Conservation (phyloP, 2,888 invertebrate species). For the Epinotia bilunana region DNA sequence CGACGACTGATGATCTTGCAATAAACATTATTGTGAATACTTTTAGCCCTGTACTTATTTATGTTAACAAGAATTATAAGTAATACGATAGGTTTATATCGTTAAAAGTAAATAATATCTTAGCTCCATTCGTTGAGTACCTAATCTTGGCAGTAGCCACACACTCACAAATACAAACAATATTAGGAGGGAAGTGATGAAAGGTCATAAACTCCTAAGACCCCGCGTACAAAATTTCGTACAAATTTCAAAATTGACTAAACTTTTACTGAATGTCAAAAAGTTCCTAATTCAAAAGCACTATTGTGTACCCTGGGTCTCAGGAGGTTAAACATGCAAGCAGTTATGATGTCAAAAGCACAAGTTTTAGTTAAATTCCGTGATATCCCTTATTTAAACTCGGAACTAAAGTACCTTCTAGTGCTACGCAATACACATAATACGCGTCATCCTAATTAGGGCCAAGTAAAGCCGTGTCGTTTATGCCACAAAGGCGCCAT, state of each 20-base stretch:
- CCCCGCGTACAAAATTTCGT: too few relatives aligned
- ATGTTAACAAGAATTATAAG: background rate
- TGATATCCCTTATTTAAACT: background rate
- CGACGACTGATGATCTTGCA: background rate
- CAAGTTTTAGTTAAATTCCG: background rate
- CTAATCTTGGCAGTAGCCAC: background rate
- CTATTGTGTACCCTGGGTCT: too few relatives aligned
- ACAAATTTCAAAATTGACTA: too few relatives aligned
- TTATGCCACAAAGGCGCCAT: constrained; percentile 49
- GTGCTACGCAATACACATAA: constrained; percentile 1
- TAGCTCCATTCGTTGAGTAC: background rate
- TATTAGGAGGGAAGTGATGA: background rate
- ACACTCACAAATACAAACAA: too few relatives aligned
- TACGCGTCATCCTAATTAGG: constrained; percentile 28
- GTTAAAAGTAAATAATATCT: background rate
- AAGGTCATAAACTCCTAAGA: too few relatives aligned
- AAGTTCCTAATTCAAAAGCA: too few relatives aligned
- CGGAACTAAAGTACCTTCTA: background rate
- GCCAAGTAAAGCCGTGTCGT: constrained; percentile 31
- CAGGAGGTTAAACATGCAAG: background rate
- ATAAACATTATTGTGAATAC: background rate
- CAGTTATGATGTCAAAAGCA: background rate
- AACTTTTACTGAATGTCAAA: too few relatives aligned
- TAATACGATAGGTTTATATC: background rate
- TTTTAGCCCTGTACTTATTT: background rate